Evolutionary conservation across 2,888 invertebrate species (phyloP), one percentile per base, ranked within the genome.

Genomic region (Seira sanloemensis): DNA sequence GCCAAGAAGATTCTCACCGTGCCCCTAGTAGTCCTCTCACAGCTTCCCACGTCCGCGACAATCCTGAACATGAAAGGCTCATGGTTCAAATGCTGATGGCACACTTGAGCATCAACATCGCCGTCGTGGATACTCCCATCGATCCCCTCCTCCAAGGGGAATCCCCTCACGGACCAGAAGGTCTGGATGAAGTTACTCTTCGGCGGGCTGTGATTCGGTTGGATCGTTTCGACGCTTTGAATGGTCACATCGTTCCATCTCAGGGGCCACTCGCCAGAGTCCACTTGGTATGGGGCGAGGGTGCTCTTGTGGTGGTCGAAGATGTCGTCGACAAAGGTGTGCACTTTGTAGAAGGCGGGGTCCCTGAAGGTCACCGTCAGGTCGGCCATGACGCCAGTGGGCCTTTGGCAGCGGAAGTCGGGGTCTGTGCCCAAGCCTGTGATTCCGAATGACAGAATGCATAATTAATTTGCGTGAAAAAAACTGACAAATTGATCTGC

Each of bases 311-410:
- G 94, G 87, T 94, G 93, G 88, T 94, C 93, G 93, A 96, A 96
- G 37, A 97, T 91, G 88, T 95, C 94, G 90, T 97, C 95, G 19
- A 96, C 92, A 90, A 94, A 94, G 0, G 95, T 93, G 90, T 97
- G 97, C 95, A 95, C 96, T 90, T 95, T 94, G 92, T 96, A 97
- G 92, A 97, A 97, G 23, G 95, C 91, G 0, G 97, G 96, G 91
- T 97, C 97, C 96, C 76, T 93, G 96, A 97, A 96, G 0, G 96
- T 95, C 0, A 96, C 96, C 0, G 96, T 94, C 0, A 95, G 94
- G 90, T 96, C 96, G 0, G 96, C 96, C 93, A 97, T 96, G 37
- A 77, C 74, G 12, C 80, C 78, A 9, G 66, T 19, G 4, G 77
- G 73, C 4, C 58, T 2, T 23, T 24, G 16, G 0, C 0, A 1